These are phyloP conservation scores for Hoplodrina ambigua DNA, from an alignment of 2,888 invertebrate genomes.

Conservation along the genomic window DNA sequence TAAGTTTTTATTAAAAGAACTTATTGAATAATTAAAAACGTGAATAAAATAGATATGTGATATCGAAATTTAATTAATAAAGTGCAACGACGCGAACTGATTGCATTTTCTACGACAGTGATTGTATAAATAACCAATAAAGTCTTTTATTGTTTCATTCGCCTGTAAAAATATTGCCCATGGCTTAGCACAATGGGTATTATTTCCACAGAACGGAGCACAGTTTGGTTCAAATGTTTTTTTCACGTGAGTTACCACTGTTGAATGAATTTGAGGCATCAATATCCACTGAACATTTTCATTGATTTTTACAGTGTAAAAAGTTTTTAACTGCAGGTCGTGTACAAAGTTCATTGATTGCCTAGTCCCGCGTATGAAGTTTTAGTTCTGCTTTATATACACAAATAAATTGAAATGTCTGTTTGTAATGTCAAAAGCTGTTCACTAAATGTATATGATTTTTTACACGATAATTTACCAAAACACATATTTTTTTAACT, in stretches of 20 bases:
- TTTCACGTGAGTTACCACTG: conserved; percentile 65
- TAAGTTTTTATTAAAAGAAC: not conserved
- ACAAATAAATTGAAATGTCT: too few relatives aligned
- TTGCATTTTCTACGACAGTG: conserved; percentile 67
- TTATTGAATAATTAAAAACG: conserved; percentile 23
- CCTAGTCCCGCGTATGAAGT: conserved; percentile 18
- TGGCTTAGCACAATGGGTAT: conserved; percentile 73
- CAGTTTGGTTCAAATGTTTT: conserved; percentile 61
- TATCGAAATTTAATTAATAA: conserved; percentile 55
- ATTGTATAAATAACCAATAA: conserved; percentile 69
- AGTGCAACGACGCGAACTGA: conserved; percentile 61
- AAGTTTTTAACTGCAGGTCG: conserved; percentile 24
- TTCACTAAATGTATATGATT: too few relatives aligned
- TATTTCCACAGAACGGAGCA: conserved; percentile 65
- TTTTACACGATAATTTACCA: too few relatives aligned
- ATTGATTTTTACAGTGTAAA: conserved; percentile 66
- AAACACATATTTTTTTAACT: too few relatives aligned
- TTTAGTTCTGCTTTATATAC: conserved; percentile 26
- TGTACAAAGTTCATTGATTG: conserved; percentile 49
- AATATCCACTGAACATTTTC: conserved; percentile 61
- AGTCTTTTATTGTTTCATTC: conserved; percentile 70
- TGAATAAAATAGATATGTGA: conserved; percentile 5
- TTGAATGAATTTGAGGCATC: conserved; percentile 70
- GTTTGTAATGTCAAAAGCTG: too few relatives aligned
- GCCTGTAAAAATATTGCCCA: conserved; percentile 74